These are phyloP conservation scores for Kuschelorhynchus macadamiae DNA, from an alignment of 2,888 invertebrate genomes.

Conservation along the genomic window DNA sequence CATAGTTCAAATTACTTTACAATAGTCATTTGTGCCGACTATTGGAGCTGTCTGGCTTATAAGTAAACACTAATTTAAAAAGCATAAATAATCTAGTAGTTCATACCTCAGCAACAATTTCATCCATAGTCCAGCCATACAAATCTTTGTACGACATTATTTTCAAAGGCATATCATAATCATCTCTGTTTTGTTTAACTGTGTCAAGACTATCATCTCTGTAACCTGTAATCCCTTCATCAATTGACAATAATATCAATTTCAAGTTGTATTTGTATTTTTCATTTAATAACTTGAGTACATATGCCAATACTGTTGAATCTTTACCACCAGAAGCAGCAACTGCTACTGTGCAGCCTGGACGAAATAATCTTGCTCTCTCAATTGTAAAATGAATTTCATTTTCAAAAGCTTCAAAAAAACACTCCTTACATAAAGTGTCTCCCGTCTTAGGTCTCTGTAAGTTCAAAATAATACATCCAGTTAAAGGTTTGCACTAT, in stretches of 20 bases:
- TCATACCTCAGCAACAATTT: slow-evolving; percentile 89
- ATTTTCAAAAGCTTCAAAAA: slow-evolving; percentile 92
- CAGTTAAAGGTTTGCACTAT: no score
- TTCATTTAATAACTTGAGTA: slow-evolving; percentile 92
- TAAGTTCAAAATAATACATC: no score
- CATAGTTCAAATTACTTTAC: no score
- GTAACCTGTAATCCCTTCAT: slow-evolving; percentile 97
- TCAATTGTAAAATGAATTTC: slow-evolving; percentile 95
- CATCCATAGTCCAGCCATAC: slow-evolving; percentile 99
- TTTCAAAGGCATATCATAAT: slow-evolving; percentile 94
- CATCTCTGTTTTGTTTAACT: slow-evolving; percentile 93
- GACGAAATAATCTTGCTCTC: slow-evolving; percentile 84
- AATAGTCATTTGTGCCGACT: no score
- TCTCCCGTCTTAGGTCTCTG: slow-evolving; percentile 93
- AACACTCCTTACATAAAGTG: slow-evolving; percentile 94
- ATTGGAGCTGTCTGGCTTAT: no score
- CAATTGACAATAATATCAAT: slow-evolving; percentile 93
- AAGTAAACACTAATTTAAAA: no score
- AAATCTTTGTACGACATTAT: slow-evolving; percentile 97
- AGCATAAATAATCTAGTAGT: no score
- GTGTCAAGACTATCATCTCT: slow-evolving; percentile 97
- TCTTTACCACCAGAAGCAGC: slow-evolving; percentile 97
- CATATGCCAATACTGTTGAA: slow-evolving; percentile 96
- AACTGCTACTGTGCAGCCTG: slow-evolving; percentile 89
- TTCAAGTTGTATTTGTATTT: slow-evolving; percentile 92